Base-by-base conservation (phyloP, 2,797 vertebrate genomes). In the Tadarida brasiliensis region DNA sequence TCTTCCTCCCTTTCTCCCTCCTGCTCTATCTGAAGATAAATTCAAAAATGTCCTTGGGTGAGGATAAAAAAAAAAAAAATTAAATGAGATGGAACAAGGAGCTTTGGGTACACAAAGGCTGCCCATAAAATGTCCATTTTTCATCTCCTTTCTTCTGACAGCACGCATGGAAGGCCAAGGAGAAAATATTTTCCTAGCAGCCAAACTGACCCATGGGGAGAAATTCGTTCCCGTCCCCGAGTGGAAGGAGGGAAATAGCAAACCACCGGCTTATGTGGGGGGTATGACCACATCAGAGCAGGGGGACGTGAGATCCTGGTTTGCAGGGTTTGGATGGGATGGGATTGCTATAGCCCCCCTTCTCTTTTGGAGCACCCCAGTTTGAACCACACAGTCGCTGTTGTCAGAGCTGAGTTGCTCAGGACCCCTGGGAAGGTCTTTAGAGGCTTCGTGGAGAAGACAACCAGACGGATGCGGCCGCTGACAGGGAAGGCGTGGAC, bases 131-230 rank as follows among this genome's bases (percentile, higher is more conserved):
- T 44, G 26, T 24, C 30, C 35, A 11, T 54, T 90, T 88, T 30
- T 39, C 85, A 67, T 80, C 78, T 88, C 65, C 68, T 87, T 65
- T 28, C 76, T 73, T 85, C 73, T 57, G 67, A 96, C 14, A 22
- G 19, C 59, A 71, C 24, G 14, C 20, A 15, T 49, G 47, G 68
- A 73, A 47, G 10, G 5, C 56, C 54, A 67, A 57, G 28, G 51
- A 73, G 82, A 80, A 80, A 65, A 39, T 47, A 14, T 33, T 85
- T 92, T 90, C 89, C 83, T 54, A 74, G 77, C 49, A 49, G 85
- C 76, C n/a, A 63, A 54, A 70, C 4, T 30, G 83, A 81, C 39
- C n/a, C 63, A 39, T 0, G 5, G 49, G 35, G 65, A 92, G 63
- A 92, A 92, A 61, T 71, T 20, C 77, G 35, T 76, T 71, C 56